Percentiles rank a stretch among this genome's conserved stretches.
phyloP scores from a whole-genome alignment of 92 coral and sea anemone genomes.

The Metridium senile region DNA sequence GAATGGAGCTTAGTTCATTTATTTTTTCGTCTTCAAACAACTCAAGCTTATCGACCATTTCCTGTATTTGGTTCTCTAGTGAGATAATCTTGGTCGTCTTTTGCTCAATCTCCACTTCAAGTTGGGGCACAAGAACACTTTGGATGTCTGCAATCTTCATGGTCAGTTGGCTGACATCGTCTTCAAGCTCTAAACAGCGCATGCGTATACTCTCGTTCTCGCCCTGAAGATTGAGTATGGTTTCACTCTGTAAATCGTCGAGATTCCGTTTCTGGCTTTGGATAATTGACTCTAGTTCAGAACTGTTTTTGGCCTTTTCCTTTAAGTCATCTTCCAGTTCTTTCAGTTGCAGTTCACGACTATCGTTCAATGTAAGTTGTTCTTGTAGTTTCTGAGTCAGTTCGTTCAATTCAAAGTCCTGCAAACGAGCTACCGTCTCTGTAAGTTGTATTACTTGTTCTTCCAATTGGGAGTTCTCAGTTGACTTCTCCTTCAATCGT shows the following conservation, averaged over 20 bases:
- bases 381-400: constrained; percentile 38
- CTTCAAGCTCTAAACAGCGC: constrained; percentile 54
- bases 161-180: constrained; percentile 60
- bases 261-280: constrained; percentile 41
- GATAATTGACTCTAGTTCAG: constrained; percentile 36
- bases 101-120: constrained; percentile 69
- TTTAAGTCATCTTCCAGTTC: constrained; percentile 34
- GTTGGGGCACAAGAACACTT: constrained; percentile 61
- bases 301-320: constrained; percentile 26
- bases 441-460: constrained; percentile 46
- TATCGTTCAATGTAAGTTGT: constrained; percentile 44
- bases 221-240: constrained; percentile 42
- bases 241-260: constrained; percentile 3
- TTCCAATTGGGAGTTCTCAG: constrained; percentile 46
- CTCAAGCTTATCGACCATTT: constrained; percentile 24
- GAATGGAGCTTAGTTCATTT: constrained; percentile 41
- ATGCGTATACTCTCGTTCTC: constrained; percentile 44
- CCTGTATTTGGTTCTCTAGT: constrained; percentile 49
- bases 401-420: constrained; percentile 18
- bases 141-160: constrained; percentile 78
- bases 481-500: constrained; percentile 48
- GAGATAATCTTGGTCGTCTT: constrained; percentile 51
- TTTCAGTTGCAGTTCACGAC: constrained; percentile 52
- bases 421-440: constrained; percentile 50
- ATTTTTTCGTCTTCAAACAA: constrained; percentile 31